Percentiles rank a stretch among this genome's conserved stretches.
Evolutionary conservation across 2,797 vertebrate species (phyloP).

Genomic region (Coccyzus lansbergi): DNA sequence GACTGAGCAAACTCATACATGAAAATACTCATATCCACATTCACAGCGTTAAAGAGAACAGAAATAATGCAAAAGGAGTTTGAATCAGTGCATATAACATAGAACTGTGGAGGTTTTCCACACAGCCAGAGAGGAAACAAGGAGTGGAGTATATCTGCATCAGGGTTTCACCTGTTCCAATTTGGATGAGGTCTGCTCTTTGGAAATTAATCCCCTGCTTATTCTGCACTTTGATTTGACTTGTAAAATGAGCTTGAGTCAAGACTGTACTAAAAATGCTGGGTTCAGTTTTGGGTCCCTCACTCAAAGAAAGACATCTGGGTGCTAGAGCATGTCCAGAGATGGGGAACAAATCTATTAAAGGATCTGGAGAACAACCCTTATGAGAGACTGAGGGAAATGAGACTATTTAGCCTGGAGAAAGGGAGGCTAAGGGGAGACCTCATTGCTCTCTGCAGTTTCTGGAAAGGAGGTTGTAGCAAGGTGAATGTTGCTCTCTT

Average conservation of each 20-base stretch:
- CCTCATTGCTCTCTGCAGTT: too few relatives aligned
- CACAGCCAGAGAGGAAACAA: neutral
- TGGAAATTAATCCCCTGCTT: neutral
- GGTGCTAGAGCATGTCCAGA: too few relatives aligned
- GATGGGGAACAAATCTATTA: too few relatives aligned
- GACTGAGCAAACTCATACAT: neutral
- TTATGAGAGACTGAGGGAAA: too few relatives aligned
- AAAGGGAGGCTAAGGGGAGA: too few relatives aligned
- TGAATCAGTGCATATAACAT: neutral
- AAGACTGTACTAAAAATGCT: neutral
- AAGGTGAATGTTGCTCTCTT: too few relatives aligned
- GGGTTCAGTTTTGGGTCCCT: too few relatives aligned
- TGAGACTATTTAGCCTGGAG: too few relatives aligned
- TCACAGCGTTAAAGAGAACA: neutral
- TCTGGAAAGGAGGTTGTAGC: too few relatives aligned
- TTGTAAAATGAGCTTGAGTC: neutral
- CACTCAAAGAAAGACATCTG: too few relatives aligned
- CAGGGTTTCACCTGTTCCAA: neutral
- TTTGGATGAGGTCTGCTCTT: neutral
- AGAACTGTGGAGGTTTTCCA: neutral
- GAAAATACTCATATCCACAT: neutral
- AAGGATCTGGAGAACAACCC: too few relatives aligned
- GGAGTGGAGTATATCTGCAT: neutral
- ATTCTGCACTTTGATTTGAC: neutral
- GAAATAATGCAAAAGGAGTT: neutral